Percentiles rank a stretch among this genome's conserved stretches.
These are phyloP conservation scores for Odiellus spinosus DNA, from an alignment of 2,888 invertebrate genomes.

Conservation along the genomic window DNA sequence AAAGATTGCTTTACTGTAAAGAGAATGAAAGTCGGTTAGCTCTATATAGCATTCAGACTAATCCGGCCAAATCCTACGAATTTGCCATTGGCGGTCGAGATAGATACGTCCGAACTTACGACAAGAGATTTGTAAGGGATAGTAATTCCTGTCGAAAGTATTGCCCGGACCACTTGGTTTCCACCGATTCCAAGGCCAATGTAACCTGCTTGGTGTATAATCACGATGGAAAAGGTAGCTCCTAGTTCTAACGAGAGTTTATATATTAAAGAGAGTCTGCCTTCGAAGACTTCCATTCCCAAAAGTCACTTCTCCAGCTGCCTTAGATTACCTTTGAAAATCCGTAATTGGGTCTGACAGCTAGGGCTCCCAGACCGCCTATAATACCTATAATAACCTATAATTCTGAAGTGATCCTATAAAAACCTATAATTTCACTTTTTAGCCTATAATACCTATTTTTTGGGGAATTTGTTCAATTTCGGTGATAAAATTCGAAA, in stretches of 20 bases:
- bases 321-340: too few species aligned
- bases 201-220: conserved; percentile 83
- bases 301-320: too few species aligned
- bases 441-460: too few species aligned
- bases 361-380: too few species aligned
- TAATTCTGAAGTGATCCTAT: too few species aligned
- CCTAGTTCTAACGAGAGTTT: background rate
- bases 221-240: conserved; percentile 53
- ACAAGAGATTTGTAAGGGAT: conserved; percentile 26
- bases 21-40: conserved; percentile 45
- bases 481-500: too few species aligned
- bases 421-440: too few species aligned
- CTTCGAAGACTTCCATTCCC: too few species aligned
- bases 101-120: conserved; percentile 41
- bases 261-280: too few species aligned
- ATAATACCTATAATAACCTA: too few species aligned
- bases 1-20: conserved; percentile 32
- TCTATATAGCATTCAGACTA: conserved; percentile 71
- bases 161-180: conserved; percentile 43
- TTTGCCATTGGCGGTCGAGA: conserved; percentile 72
- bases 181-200: conserved; percentile 38
- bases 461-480: too few species aligned
- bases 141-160: conserved; percentile 37
- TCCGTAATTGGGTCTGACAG: too few species aligned
- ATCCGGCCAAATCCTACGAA: conserved; percentile 59